Evolutionary conservation across 1,140 invertebrate genomes (phyloP), one percentile per base, ranked within the genome.

Genomic region (Cardiocondyla obscurior): DNA sequence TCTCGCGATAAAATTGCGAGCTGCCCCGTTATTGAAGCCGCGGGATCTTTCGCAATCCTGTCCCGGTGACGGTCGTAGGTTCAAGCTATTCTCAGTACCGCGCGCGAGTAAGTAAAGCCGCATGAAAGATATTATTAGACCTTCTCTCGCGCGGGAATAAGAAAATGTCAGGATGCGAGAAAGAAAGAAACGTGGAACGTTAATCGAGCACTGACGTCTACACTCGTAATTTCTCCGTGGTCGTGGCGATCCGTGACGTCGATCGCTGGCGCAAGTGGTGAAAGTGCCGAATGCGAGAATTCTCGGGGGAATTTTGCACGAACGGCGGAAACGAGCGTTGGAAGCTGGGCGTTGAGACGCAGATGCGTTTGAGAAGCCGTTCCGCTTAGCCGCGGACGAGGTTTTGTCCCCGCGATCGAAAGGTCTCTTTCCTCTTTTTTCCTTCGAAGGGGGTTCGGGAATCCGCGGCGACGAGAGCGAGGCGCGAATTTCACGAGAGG

Each of bases 211-310:
- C 33, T 69, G 74, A 79, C 60, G 60, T 77, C 22, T 69, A 14
- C 30, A 69, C n/a, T 33, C 22, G n/a, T 28, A 79, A 79, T 79
- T 79, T 79, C 74, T 69, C 62, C 30, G 25, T 6, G 14, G 7
- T 2, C 8, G 28, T 30, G 19, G 16, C 36, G 16, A 33, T 5
- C 19, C n/a, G 2, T 79, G 62, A 79, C 62, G 74, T 79, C 62
- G 74, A 33, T 79, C 14, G 62, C 46, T 69, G 33, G 74, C 74
- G 74, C 12, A 77, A 79, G 55, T 28, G 19, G 74, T 79, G 74
- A 79, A 79, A 79, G 74, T 79, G 42, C 55, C 46, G 33, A 33
- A 25, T 55, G 22, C 22, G n/a, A 79, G n/a, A 79, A 67, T 53
- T 51, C 33, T 51, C 36, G 19, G 39, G 33, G 39, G 33, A 69